Evolutionary conservation across 1,140 invertebrate genomes (phyloP).

Genomic region (Trialeurodes vaporariorum): DNA sequence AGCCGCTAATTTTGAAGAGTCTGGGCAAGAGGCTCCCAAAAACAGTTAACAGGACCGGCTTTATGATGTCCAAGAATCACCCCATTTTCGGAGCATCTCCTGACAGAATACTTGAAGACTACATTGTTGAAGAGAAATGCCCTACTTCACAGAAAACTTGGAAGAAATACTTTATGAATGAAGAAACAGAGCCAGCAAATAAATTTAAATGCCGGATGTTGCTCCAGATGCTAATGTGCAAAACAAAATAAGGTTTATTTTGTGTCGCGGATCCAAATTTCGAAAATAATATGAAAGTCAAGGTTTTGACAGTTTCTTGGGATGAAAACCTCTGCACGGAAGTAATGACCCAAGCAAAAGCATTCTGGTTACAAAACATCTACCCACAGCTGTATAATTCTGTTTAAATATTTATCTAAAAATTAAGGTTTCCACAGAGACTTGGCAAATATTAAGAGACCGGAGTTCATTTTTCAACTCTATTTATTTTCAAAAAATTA

Average conservation of each 20-base stretch:
- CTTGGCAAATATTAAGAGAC: no score
- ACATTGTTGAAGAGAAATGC: conserved; percentile 38
- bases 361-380: conserved; percentile 3
- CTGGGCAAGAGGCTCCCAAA: conserved; percentile 5
- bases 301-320: conserved; percentile 16
- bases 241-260: conserved; percentile 32
- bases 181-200: conserved; percentile 32
- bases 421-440: no score
- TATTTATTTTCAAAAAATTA: no score
- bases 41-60: conserved; percentile 19
- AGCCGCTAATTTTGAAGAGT: conserved; percentile 6
- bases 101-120: conserved; percentile 36
- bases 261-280: conserved; percentile 28
- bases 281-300: conserved; percentile 24
- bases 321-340: neutral
- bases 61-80: conserved; percentile 20
- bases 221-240: conserved; percentile 37
- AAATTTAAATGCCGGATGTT: conserved; percentile 37
- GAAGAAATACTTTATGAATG: conserved; percentile 30
- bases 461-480: no score
- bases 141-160: conserved; percentile 34
- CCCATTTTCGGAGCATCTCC: conserved; percentile 34
- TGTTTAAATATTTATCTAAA: no score
- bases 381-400: no score
- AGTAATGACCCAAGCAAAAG: neutral